Conservation (phyloP, 2,888 invertebrate species). For the Pristionchus mayeri region DNA sequence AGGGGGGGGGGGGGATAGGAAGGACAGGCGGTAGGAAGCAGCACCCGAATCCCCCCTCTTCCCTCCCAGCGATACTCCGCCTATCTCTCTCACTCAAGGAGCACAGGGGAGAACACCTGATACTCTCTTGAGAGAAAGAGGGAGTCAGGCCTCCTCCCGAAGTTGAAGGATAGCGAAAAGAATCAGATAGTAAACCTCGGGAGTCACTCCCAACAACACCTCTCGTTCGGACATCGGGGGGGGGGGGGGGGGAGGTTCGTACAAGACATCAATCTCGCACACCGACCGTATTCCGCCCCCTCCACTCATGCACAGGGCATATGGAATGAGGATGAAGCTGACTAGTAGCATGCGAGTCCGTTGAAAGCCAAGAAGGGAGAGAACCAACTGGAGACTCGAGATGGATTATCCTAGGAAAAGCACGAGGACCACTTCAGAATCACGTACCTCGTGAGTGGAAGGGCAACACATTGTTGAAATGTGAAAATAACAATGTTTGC, state of each 20-base stretch:
- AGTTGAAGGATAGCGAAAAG: background rate
- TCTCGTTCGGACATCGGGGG: no score
- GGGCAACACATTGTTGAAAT: no score
- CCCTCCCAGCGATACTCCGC: background rate
- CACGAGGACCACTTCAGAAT: background rate
- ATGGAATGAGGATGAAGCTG: background rate
- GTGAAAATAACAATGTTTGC: no score
- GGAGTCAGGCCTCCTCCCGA: background rate
- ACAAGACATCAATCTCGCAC: background rate
- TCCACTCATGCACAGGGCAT: background rate
- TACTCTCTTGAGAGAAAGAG: constrained; percentile 15
- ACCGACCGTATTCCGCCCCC: background rate
- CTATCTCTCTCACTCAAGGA: background rate
- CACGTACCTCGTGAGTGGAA: background rate
- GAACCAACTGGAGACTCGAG: background rate
- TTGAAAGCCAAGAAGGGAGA: no score
- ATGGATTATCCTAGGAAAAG: background rate
- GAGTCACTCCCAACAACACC: no score
- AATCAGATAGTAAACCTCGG: background rate
- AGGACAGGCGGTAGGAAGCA: background rate
- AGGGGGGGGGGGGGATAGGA: background rate
- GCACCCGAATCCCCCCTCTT: background rate
- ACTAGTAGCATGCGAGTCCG: no score
- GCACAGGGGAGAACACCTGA: constrained; percentile 42
- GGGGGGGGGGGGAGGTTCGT: no score